Conservation (phyloP, 2,797 vertebrate genomes). For the Buphagus erythrorhynchus region DNA sequence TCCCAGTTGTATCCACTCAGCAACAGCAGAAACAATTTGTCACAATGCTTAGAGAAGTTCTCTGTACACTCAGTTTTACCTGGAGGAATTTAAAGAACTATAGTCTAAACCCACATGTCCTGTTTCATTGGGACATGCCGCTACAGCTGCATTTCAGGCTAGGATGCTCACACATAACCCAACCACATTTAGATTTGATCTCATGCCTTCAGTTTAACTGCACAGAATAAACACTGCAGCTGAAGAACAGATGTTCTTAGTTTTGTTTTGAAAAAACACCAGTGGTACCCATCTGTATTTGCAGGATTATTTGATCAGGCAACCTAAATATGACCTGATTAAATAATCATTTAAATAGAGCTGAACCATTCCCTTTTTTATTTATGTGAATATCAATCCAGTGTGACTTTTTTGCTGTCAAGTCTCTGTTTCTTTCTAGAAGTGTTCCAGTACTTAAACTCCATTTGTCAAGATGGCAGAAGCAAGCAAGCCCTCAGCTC, state of each 20-base stretch:
- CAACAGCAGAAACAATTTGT: background rate
- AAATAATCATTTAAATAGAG: background rate
- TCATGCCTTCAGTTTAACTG: background rate
- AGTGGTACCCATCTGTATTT: background rate
- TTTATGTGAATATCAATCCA: background rate
- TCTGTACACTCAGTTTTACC: background rate
- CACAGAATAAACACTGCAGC: background rate
- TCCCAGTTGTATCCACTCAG: background rate
- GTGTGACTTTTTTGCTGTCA: background rate
- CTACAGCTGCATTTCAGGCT: background rate
- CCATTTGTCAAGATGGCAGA: background rate
- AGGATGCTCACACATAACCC: background rate
- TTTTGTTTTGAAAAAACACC: background rate
- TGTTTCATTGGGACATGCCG: background rate
- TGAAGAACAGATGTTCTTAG: background rate
- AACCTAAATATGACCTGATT: background rate
- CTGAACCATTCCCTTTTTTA: background rate
- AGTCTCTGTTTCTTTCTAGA: background rate
- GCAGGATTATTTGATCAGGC: background rate
- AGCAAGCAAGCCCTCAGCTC: background rate
- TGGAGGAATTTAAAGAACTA: background rate
- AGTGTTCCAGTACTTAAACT: background rate
- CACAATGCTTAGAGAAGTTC: background rate
- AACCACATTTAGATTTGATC: background rate
- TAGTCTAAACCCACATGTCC: background rate